Conservation (phyloP, 1,140 invertebrate genomes). For the Oryzaephilus surinamensis region DNA sequence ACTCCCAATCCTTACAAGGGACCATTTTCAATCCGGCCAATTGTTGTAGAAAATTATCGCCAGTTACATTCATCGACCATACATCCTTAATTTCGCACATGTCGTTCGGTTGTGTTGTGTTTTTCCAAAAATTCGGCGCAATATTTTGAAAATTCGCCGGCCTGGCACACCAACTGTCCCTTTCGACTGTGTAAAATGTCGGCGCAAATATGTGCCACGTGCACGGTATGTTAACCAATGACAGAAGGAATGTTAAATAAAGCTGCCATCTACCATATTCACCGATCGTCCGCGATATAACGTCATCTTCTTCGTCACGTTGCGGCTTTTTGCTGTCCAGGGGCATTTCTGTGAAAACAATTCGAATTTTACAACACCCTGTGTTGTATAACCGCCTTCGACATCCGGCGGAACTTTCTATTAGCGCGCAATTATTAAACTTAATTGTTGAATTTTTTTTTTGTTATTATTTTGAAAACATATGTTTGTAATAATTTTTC, state of each 20-base stretch:
- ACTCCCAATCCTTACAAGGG: slow-evolving; percentile 56
- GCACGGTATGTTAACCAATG: slow-evolving; percentile 62
- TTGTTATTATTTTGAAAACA: too few species aligned
- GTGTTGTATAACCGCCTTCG: too few species aligned
- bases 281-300: slow-evolving; percentile 56
- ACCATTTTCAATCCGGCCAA: slow-evolving; percentile 14
- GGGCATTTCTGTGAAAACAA: slow-evolving; percentile 23
- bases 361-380: too few species aligned
- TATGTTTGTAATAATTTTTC: too few species aligned
- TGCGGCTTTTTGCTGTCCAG: slow-evolving; percentile 16
- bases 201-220: slow-evolving; percentile 64
- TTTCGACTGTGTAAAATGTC: slow-evolving; percentile 50
- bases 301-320: slow-evolving; percentile 43
- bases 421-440: too few species aligned
- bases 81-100: slow-evolving; percentile 38
- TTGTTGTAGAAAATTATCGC: slow-evolving; percentile 21
- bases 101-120: slow-evolving; percentile 45
- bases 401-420: too few species aligned
- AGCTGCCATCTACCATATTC: slow-evolving; percentile 66
- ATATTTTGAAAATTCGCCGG: slow-evolving; percentile 43
- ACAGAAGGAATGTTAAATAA: slow-evolving; percentile 55
- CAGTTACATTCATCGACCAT: slow-evolving; percentile 17
- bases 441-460: too few species aligned
- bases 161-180: slow-evolving; percentile 51
- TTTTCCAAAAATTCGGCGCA: slow-evolving; percentile 44